Evolutionary conservation across 2,113 vertebrate species (phyloP), one percentile per base, ranked within the genome.

Genomic region (Amblyopsis rosae): DNA sequence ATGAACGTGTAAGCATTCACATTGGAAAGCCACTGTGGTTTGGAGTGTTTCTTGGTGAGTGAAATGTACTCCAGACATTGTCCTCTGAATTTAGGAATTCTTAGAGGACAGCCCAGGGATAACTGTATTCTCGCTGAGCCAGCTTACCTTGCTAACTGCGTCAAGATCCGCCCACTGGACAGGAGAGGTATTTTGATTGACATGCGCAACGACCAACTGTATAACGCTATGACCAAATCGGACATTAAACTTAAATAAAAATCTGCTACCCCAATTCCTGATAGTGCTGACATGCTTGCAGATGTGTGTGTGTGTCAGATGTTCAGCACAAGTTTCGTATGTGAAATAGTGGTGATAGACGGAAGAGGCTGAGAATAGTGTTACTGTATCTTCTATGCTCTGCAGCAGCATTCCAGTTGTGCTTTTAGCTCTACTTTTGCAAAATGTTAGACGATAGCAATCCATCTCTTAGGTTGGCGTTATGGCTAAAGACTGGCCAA

Each of bases 1-100:
- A 70, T 67, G 58, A 79, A 69, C 79, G 82, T 86, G 83, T 84
- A 47, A 57, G 45, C 68, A 55, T 67, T 73, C 78, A 64, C 84
- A 46, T 5, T 12, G 71, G 69, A 79, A 67, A 53, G 69, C 73
- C 35, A 41, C 62, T 69, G 66, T 1, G 66, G 72, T 77, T 54
- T 49, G 16, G 51, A 62, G 53, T 58, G 57, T 67, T 51, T 58
- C 61, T 55, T 75, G 9, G 63, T 62, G 6, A n/a, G 51, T 75
- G 55, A 78, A 67, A 77, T 70, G 48, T 74, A 72, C 54, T 80
- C 73, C 9, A 63, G 45, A 65, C 53, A 2, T 45, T 35, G 70
- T 63, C 70, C 79, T 83, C 72, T 76, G 48, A 63, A 32, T 58
- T 17, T 81, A 59, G 10, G 19, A 50, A 48, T 67, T 19, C 62